phyloP scores from a whole-genome alignment of 64 coral and sea anemone genomes.

The Orbicella faveolata region DNA sequence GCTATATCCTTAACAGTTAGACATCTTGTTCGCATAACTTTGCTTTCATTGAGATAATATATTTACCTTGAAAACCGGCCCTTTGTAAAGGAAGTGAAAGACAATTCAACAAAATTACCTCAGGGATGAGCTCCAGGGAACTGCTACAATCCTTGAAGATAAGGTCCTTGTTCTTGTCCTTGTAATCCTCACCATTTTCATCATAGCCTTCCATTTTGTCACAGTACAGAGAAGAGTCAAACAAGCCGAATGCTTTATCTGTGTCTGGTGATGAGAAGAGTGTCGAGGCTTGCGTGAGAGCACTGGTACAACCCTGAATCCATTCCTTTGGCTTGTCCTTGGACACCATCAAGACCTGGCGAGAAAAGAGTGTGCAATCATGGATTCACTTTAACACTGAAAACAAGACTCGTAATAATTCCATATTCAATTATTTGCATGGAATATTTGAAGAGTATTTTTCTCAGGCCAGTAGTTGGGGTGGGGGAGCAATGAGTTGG shows the following conservation, averaged over 20 bases:
- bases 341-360: slow-evolving; percentile 45
- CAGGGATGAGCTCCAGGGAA: not conserved
- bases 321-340: not conserved
- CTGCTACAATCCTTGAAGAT: slow-evolving; percentile 53
- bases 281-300: slow-evolving; percentile 8
- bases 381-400: not conserved
- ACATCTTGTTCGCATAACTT: no score
- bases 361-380: not conserved
- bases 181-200: not conserved
- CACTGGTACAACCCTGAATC: not conserved
- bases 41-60: no score
- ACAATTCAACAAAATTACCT: not conserved
- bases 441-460: no score
- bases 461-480: no score
- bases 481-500: no score
- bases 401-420: no score
- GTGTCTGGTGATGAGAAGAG: not conserved
- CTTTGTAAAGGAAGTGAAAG: not conserved
- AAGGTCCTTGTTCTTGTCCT: slow-evolving; percentile 31
- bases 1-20: not conserved
- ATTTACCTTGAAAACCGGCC: not conserved
- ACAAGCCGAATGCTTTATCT: slow-evolving; percentile 40
- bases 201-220: not conserved
- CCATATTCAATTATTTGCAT: no score
- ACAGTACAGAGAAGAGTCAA: slow-evolving; percentile 53